Evolutionary conservation across 2,113 vertebrate genomes (phyloP), one percentile per base, ranked within the genome.

Genomic region (Sclerurus mexicanus): DNA sequence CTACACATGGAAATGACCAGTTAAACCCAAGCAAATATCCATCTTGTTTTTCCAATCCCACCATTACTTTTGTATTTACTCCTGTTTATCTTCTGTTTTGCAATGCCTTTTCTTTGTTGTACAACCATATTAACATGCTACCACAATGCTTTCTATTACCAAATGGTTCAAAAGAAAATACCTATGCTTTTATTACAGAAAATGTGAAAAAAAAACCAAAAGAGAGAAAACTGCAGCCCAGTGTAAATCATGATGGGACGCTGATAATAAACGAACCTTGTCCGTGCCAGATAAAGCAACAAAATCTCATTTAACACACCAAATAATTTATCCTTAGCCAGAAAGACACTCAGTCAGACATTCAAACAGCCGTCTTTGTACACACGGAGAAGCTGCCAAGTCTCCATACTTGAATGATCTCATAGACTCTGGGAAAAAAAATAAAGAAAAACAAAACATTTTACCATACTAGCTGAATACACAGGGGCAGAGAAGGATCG

Each of bases 391-490:
- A 58, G 87, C 92, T 97, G 98, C 98, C 98, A 98, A 97, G 87
- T 96, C 95, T 94, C 85, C 96, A 94, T 96, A 95, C 91, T 97
- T 89, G 92, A 96, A 40, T 98, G 97, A 98, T 80, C 97, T 98
- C 98, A 95, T 88, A 89, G 73, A 96, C 87, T 74, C 72, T 23
- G 87, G 95, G 4, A 68, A 94, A 59, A 72, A 74, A 95, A 82
- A 85, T 85, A 85, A 74, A 23, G 49, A 91, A 92, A 97, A 90
- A 5, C 90, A 88, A 94, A 90, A 93, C 79, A 90, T 97, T 97
- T 95, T 87, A 94, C 94, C 71, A 64, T 64, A 31, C 74, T 87
- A 60, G 52, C 71, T 76, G 73, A 90, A 95, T 63, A 58, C 72
- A 89, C 56, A 78, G 55, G 46, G 60, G 72, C 47, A 87, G n/a